Conservation (phyloP, 2,113 vertebrate genomes). For the Chaetops frenatus region DNA sequence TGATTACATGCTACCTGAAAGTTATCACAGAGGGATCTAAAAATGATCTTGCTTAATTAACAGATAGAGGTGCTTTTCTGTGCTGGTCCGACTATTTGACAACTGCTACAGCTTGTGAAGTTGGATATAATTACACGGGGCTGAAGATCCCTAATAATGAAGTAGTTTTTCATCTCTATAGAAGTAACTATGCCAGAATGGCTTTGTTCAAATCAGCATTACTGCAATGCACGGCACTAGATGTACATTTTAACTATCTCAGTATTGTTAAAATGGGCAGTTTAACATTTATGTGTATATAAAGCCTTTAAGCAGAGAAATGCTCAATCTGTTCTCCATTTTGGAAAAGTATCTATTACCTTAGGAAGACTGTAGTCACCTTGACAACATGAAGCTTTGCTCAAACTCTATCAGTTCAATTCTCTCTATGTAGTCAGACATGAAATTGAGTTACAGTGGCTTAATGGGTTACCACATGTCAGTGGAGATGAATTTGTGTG, state of each 20-base stretch:
- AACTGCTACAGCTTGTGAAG: not conserved
- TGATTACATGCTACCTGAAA: not conserved
- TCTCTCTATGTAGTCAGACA: constrained; percentile 13
- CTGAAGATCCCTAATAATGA: not conserved
- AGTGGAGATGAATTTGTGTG: not conserved
- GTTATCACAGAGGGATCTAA: not conserved
- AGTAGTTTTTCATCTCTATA: not conserved
- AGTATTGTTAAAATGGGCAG: not conserved
- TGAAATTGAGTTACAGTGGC: constrained; percentile 12
- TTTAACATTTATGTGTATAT: not conserved
- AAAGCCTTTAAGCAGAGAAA: not conserved
- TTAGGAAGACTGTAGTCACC: not conserved
- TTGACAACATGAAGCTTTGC: not conserved
- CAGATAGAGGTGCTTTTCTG: not conserved
- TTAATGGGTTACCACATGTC: not conserved
- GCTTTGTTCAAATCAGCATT: not conserved
- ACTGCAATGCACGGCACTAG: not conserved
- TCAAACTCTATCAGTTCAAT: not conserved
- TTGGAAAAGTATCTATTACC: not conserved
- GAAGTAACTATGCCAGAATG: not conserved
- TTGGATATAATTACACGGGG: not conserved
- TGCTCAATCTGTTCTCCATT: not conserved
- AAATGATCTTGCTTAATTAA: not conserved
- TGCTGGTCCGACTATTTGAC: not conserved
- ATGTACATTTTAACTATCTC: not conserved